These are phyloP conservation scores for Frankliniella intonsa DNA, from an alignment of 2,888 invertebrate genomes.

Conservation along the genomic window DNA sequence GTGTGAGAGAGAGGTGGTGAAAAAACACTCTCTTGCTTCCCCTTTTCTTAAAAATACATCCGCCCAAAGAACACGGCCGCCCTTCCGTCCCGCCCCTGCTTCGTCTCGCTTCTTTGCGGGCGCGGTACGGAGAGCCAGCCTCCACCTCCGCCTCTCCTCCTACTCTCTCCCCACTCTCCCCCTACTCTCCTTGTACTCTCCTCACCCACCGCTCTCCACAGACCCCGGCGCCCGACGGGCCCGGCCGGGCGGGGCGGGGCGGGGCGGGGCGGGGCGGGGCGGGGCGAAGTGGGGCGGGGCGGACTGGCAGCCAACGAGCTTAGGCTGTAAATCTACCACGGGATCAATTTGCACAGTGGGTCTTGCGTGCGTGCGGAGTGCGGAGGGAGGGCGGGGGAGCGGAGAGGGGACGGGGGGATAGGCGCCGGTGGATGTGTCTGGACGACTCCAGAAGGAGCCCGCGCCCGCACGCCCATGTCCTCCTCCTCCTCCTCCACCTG, in stretches of 20 bases:
- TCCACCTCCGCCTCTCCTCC: background rate
- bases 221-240: background rate
- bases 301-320: background rate
- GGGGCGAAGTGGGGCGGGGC: background rate
- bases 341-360: background rate
- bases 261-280: background rate
- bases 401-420: background rate
- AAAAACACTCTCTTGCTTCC: no score
- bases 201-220: background rate
- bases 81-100: no score
- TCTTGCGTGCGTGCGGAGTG: background rate
- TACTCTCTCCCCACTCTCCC: background rate
- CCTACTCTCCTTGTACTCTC: background rate
- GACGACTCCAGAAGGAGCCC: no score
- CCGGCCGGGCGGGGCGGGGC: background rate
- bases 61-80: no score
- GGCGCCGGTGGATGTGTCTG: background rate
- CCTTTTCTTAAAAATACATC: no score
- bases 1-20: no score
- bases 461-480: no score
- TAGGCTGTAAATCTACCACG: conserved; percentile 6
- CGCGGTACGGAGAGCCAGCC: no score
- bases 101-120: no score
- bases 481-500: background rate
- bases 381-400: background rate